These are phyloP conservation scores for Meleagris gallopavo DNA, from an alignment of 2,113 vertebrate species.

Conservation along the genomic window DNA sequence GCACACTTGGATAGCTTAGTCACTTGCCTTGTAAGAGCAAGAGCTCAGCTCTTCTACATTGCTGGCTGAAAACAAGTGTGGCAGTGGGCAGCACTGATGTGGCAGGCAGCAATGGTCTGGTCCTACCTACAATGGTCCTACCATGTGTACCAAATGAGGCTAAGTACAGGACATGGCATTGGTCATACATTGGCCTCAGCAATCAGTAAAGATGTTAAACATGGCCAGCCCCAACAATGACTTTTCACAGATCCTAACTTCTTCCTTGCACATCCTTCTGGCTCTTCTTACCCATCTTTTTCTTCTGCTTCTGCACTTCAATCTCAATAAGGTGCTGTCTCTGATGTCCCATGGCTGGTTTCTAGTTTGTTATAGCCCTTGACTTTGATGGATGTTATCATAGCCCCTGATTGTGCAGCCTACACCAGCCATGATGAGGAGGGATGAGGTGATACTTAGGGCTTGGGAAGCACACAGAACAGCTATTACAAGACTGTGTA, in stretches of 20 bases:
- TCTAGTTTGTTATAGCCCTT: not conserved
- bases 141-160: not conserved
- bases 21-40: not conserved
- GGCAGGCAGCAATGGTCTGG: not conserved
- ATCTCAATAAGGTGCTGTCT: not conserved
- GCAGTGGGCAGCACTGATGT: not conserved
- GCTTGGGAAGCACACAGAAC: not conserved
- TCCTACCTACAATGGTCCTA: not conserved
- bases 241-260: not conserved
- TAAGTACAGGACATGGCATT: too few species aligned
- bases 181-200: too few species aligned
- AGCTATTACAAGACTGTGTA: not conserved
- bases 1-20: not conserved
- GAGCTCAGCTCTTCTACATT: not conserved
- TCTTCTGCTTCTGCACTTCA: not conserved
- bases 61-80: not conserved
- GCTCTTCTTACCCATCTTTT: not conserved
- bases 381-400: not conserved
- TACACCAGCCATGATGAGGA: not conserved
- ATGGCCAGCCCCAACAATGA: too few species aligned
- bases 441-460: not conserved
- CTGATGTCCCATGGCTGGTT: not conserved
- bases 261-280: not conserved
- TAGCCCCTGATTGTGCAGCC: not conserved
- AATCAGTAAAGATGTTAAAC: too few species aligned